Evolutionary conservation across 2,888 invertebrate genomes (phyloP).

Genomic region (Thyatira batis): DNA sequence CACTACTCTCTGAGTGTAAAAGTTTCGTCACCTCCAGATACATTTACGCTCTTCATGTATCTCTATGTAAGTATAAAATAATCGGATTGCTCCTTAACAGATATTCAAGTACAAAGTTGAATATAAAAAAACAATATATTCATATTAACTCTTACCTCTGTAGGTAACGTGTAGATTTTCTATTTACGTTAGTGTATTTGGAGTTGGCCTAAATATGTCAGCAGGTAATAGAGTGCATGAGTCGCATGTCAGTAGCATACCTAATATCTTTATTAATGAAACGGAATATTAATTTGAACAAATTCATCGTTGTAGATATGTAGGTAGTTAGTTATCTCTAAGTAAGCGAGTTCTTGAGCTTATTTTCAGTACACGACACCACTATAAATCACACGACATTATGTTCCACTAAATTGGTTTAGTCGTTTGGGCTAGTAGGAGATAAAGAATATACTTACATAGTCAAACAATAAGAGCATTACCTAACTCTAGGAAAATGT

Average conservation of each 20-base stretch:
- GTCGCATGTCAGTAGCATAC: too few species aligned
- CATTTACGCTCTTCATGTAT: neutral
- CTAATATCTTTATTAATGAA: too few species aligned
- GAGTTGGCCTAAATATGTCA: too few species aligned
- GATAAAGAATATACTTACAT: neutral
- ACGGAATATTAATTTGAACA: too few species aligned
- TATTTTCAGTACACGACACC: neutral
- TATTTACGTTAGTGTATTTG: too few species aligned
- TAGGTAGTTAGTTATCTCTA: neutral
- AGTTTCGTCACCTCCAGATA: neutral
- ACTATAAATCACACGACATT: too few species aligned
- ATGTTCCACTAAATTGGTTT: neutral
- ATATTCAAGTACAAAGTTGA: too few species aligned
- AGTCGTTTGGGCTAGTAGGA: neutral
- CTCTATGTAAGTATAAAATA: neutral
- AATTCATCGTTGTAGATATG: too few species aligned
- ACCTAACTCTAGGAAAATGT: neutral
- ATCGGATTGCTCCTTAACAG: neutral
- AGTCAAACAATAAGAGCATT: neutral
- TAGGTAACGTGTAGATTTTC: too few species aligned
- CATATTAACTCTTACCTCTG: too few species aligned
- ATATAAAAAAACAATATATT: too few species aligned
- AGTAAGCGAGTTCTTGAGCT: neutral
- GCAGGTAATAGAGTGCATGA: too few species aligned
- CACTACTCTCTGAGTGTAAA: constrained; percentile 17